Evolutionary conservation across 2,888 invertebrate genomes (phyloP), one percentile per base, ranked within the genome.

Genomic region (Dryadula phaetusa): DNA sequence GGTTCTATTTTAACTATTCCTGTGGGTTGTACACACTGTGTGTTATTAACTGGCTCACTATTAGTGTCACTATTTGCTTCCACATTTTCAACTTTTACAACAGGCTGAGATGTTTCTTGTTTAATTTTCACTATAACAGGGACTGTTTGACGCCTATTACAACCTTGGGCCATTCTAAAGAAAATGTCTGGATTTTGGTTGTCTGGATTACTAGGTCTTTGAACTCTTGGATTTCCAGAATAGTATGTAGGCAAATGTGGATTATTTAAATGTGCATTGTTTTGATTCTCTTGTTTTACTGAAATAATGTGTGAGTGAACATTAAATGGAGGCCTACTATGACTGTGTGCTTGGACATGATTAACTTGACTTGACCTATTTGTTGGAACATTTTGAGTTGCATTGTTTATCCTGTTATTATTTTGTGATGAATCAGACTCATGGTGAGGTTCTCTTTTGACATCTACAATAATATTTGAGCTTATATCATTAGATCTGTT

Each of bases 391-490:
- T 16, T 22, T 14, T 69, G 72, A 47, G 66, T 77, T 44, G 66
- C 58, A 60, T 77, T 72, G 28, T 68, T 70, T 68, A 72, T 72
- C 32, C 75, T 72, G 54, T 75, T 72, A 52, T 77, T 75, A 61
- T 77, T 78, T 65, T 79, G 74, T 60, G 79, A 75, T 4, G 73
- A 73, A 62, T 82, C 80, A 22, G 75, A 76, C 61, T 76, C 77
- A 4, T 77, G 77, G 49, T 72, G 71, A 18, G 88, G 85, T 71
- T 91, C 90, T 68, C 79, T 79, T 74, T 91, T 91, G 10, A 91
- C 74, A 61, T 80, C 79, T 34, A 82, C 74, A 70, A 79, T 77
- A 16, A 76, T 70, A 37, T 68, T 63, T 49, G 52, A 68, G 64
- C 74, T 67, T 61, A 72, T 71, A 64, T 70, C 76, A 54, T 70